phyloP scores from a whole-genome alignment of 2,888 invertebrate genomes.

The Slavum lentiscoides region DNA sequence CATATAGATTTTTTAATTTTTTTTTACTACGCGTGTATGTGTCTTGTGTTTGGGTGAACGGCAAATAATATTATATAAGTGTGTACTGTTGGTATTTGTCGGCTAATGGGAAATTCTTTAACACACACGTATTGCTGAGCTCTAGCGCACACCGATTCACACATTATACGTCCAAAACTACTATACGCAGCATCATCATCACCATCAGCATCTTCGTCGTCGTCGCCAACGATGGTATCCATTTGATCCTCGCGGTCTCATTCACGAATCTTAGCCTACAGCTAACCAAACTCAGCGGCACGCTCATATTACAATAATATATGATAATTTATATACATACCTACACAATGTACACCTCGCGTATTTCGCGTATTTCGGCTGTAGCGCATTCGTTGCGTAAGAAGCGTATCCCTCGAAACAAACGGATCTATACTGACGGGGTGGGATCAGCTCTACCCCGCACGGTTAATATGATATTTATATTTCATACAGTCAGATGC shows the following conservation, averaged over 20 bases:
- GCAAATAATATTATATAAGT: not conserved
- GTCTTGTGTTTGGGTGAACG: not conserved
- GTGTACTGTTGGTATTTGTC: not conserved
- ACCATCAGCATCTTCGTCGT: not conserved
- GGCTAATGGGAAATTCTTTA: not conserved
- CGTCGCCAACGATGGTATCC: not conserved
- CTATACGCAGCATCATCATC: too few relatives aligned
- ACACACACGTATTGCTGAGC: not conserved
- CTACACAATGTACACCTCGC: too few relatives aligned
- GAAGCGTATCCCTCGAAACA: too few relatives aligned
- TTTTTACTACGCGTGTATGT: not conserved
- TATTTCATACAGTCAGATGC: too few relatives aligned
- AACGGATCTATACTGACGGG: too few relatives aligned
- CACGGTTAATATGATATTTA: too few relatives aligned
- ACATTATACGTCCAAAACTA: not conserved
- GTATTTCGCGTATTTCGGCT: too few relatives aligned
- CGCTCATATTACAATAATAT: too few relatives aligned
- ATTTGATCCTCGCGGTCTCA: slow-evolving; percentile 1
- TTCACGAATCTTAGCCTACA: not conserved
- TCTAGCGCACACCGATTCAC: not conserved
- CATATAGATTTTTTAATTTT: not conserved
- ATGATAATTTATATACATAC: too few relatives aligned
- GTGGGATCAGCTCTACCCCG: too few relatives aligned
- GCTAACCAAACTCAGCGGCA: not conserved
- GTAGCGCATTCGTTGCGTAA: too few relatives aligned